Base-by-base conservation (phyloP, 1,140 invertebrate genomes). In the Penaeus chinensis region DNA sequence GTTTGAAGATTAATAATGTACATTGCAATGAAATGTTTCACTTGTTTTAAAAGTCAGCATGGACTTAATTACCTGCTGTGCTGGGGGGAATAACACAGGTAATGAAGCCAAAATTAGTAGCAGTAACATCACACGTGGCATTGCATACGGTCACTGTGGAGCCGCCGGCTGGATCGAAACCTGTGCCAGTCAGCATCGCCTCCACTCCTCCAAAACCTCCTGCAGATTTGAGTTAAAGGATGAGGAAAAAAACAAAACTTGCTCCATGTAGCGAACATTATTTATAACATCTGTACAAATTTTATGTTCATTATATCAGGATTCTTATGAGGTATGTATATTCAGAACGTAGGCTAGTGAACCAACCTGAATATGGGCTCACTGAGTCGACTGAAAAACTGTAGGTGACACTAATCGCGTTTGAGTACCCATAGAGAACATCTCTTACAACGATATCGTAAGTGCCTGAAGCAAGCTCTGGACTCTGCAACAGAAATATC, bases 391-490 rank as follows among this genome's bases (percentile, higher is more conserved):
- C 24, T 20, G 79, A 27, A 63, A 87, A 37, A 61, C 10, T 20
- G 71, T 82, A 87, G 54, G 79, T 27, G n/a, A 87, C 66, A 27
- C 27, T 62, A n/a, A 74, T 24, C 10, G 27, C n/a, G 27, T 83
- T 88, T 10, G 86, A 88, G 69, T 88, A 80, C 24, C 86, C 86
- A 22, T 88, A 83, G 2, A 37, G 63, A n/a, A 32, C 27, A 32
- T 88, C 86, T 54, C 79, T 61, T 13, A 82, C 86, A 16, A 88
- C 47, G 1, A 83, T 79, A 18, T 62, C 37, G 62, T 88, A 42
- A 18, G 61, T 42, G 27, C 86, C 86, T 47, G 66, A 79, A 16
- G 22, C 32, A 0, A 88, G 32, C 0, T 82, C 79, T 16, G 85
- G 85, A n/a, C 42, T 63, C 85, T 87, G 79, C 19, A 2, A 63